phyloP scores from a whole-genome alignment of 2,888 invertebrate species.

The Dilophus febrilis region DNA sequence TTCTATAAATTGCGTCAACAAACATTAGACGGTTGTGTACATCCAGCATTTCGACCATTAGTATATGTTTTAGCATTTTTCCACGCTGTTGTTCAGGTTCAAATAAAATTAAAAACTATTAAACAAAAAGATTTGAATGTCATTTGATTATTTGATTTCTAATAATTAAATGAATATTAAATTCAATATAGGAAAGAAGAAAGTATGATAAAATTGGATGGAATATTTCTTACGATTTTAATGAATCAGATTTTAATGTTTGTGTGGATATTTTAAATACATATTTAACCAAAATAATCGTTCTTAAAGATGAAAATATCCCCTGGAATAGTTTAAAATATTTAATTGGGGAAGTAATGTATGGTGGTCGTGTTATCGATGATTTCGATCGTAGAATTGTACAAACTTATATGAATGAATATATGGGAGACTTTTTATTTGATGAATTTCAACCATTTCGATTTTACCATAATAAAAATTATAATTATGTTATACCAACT shows the following conservation, averaged over 20 bases:
- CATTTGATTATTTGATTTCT: not conserved
- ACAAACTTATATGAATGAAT: slow-evolving; percentile 81
- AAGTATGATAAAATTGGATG: slow-evolving; percentile 91
- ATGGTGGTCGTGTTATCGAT: slow-evolving; percentile 86
- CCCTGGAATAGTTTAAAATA: slow-evolving; percentile 88
- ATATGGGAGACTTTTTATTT: slow-evolving; percentile 86
- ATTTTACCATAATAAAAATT: slow-evolving; percentile 57
- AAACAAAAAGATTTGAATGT: not conserved
- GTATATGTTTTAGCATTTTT: slow-evolving; percentile 83
- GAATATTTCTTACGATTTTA: slow-evolving; percentile 89
- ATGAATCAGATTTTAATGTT: slow-evolving; percentile 81
- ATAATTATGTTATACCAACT: slow-evolving; percentile 64
- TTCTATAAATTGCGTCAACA: slow-evolving; percentile 70
- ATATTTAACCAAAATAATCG: slow-evolving; percentile 53
- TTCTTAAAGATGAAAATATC: slow-evolving; percentile 41
- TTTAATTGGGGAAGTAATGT: slow-evolving; percentile 88
- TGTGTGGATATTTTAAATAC: slow-evolving; percentile 72
- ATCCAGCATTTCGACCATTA: slow-evolving; percentile 61
- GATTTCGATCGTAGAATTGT: slow-evolving; percentile 78
- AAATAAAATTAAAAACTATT: slow-evolving; percentile 1
- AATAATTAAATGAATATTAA: not conserved
- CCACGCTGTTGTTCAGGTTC: slow-evolving; percentile 77
- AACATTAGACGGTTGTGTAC: slow-evolving; percentile 53
- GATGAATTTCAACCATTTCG: slow-evolving; percentile 83
- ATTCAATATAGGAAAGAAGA: slow-evolving; percentile 65